Evolutionary conservation across 2,113 vertebrate species (phyloP), one percentile per base, ranked within the genome.

Genomic region (Anguilla japonica): DNA sequence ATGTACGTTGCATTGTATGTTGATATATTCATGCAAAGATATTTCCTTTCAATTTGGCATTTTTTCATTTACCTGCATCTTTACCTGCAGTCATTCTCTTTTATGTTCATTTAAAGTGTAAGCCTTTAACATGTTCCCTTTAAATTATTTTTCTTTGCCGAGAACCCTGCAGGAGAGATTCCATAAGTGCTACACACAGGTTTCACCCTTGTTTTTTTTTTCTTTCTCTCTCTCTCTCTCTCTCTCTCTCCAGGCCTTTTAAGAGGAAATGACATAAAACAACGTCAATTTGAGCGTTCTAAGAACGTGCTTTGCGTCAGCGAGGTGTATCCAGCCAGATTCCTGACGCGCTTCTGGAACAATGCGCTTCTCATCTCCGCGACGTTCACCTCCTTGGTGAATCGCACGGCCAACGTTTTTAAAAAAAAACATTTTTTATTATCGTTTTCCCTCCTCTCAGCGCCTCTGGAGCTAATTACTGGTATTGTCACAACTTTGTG

Each of bases 401-500:
- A 88, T 34, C n/a, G n/a, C 71, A 14, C 1, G 71, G n/a, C 71
- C 71, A 34, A 26, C 5, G 34, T 34, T 34, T 34, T 34, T 34
- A 34, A 34, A 34, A 34, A 34, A 34, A n/a, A n/a, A n/a, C n/a
- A n/a, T n/a, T 34, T 34, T 34, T 34, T 34, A 0, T 34, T 34
- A 34, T 34, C 34, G 34, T 34, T 34, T 34, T 34, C 34, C 34
- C 34, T 34, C 34, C 34, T 34, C 34, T 34, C 34, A 34, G 34
- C 34, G 34, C 34, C 34, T 34, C 34, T 34, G 88, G 89, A 92
- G 89, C 90, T 92, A 91, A 93, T 93, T 92, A 92, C 86, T 85
- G 91, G 86, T 88, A 87, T 91, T 89, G 92, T 92, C 93, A 90
- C 89, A 85, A 75, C 87, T 88, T 90, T 90, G 87, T 93, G 90